Evolutionary conservation across 2,888 invertebrate genomes (phyloP).

Genomic region (Cacoxenus indagator): DNA sequence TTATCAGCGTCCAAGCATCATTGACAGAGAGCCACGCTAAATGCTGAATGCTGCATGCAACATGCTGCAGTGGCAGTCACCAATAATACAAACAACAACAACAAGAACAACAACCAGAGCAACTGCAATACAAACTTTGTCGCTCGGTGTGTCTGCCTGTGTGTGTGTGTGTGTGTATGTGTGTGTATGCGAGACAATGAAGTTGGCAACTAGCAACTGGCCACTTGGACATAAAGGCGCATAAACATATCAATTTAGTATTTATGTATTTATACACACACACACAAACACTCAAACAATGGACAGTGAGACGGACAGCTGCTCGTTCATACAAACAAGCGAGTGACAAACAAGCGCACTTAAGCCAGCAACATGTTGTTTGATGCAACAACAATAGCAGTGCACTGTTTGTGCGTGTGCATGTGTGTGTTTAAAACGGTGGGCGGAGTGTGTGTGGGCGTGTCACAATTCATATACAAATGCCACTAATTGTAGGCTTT

Average conservation of each 20-base stretch:
- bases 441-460: conserved; percentile 26
- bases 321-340: not conserved
- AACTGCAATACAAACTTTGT: conserved; percentile 5
- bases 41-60: conserved; percentile 17
- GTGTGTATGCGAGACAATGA: conserved; percentile 34
- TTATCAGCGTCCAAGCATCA: conserved; percentile 56
- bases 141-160: conserved; percentile 12
- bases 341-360: conserved; percentile 18
- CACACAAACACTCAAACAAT: not conserved
- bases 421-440: not conserved
- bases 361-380: conserved; percentile 32
- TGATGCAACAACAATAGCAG: conserved; percentile 43
- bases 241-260: conserved; percentile 63
- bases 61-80: conserved; percentile 28
- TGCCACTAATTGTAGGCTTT: conserved; percentile 55
- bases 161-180: not conserved
- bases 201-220: conserved; percentile 32
- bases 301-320: not conserved
- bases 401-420: too few species aligned
- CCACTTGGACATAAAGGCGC: conserved; percentile 41
- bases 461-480: conserved; percentile 44
- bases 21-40: not conserved
- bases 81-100: not conserved
- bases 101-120: not conserved
- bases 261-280: conserved; percentile 42